Evolutionary conservation across 2,113 vertebrate species (phyloP).

Genomic region (Chaetura pelagica): DNA sequence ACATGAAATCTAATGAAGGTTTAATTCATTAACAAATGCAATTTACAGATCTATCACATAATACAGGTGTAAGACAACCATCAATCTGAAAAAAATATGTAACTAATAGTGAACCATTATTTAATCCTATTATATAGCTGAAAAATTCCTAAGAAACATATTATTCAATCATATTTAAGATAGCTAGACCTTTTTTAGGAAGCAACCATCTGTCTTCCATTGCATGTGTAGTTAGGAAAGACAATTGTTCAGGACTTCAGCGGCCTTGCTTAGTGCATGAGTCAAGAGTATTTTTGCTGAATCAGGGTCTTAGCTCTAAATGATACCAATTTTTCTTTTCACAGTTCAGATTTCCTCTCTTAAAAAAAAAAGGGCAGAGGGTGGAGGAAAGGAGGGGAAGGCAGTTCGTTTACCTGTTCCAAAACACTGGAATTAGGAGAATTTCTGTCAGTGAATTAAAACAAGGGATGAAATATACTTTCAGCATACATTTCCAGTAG

Average conservation of each 20-base stretch:
- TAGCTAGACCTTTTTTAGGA: background rate
- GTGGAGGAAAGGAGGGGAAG: no score
- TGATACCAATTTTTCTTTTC: conserved; percentile 53
- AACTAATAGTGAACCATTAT: background rate
- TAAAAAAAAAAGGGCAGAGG: background rate
- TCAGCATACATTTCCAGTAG: background rate
- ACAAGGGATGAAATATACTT: background rate
- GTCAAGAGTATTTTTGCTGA: conserved; percentile 38
- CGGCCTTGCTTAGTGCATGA: background rate
- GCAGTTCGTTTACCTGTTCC: conserved; percentile 2
- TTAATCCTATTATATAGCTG: background rate
- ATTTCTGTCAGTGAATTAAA: background rate
- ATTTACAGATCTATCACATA: background rate
- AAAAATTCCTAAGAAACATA: background rate
- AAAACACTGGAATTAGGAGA: background rate
- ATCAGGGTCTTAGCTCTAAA: conserved; percentile 41
- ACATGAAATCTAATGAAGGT: background rate
- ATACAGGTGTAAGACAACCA: background rate
- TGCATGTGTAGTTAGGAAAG: background rate
- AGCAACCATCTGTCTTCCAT: background rate
- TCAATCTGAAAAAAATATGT: background rate
- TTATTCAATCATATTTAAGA: conserved; percentile 14
- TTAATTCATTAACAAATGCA: background rate
- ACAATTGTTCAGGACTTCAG: background rate
- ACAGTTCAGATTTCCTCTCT: background rate